Base-by-base conservation (phyloP, 2,888 invertebrate species). In the Boloria euphrosyne region DNA sequence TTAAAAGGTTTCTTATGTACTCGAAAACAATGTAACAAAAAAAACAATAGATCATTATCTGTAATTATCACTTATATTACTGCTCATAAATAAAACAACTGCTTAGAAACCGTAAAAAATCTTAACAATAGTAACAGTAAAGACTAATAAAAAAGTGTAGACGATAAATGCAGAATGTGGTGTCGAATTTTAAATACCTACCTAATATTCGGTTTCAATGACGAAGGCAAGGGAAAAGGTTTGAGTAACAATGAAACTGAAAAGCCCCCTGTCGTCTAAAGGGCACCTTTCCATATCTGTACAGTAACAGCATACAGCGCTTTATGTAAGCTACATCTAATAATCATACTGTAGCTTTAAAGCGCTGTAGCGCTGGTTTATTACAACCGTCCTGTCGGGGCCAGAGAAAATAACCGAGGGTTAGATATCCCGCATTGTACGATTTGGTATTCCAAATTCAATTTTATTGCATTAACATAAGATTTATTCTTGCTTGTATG, bases 351-450 rank as follows among this genome's bases (percentile, higher is more conserved):
- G 57, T 64, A 50, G 70, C 65, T 69, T 65, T 22, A 74, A 76
- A 81, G 77, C 78, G 75, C 51, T 74, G 70, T 71, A 86, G 81
- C 84, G 88, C 82, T 84, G 73, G 70, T 73, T 71, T 72, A 75
- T 71, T 71, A 71, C 79, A 78, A 80, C 76, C 74, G 80, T 47
- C 49, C 53, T 80, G 80, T 75, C 77, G 78, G 78, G 82, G 84
- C 84, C 84, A 81, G 82, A 83, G 83, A 81, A 83, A 87, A 87
- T 85, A 84, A 81, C 83, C 81, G 83, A 83, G 88, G 88, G 87
- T 86, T 83, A 82, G 80, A 74, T 75, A 86, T 85, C 84, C 78
- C 76, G 80, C 74, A 73, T 75, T 68, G 54, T 67, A 63, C n/a
- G 13, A 16, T 16, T 13, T 0, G 10, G 13, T 70, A 74, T 58